These are phyloP conservation scores for Thunnus thynnus DNA, from an alignment of 2,113 vertebrate genomes.

Conservation along the genomic window DNA sequence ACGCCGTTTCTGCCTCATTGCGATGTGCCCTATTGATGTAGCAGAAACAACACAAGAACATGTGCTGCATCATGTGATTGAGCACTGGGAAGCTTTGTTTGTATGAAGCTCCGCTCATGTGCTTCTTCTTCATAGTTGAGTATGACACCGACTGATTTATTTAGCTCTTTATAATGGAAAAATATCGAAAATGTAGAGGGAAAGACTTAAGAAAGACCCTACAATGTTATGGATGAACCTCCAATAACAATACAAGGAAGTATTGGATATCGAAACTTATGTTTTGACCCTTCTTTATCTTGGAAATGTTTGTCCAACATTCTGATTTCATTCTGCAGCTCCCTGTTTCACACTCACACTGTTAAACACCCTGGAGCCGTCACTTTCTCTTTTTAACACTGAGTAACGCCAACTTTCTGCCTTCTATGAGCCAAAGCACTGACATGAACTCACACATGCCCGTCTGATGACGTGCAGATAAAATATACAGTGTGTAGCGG, in stretches of 20 bases:
- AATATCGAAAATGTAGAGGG: background rate
- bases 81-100: conserved; percentile 21
- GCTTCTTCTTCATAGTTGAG: conserved; percentile 16
- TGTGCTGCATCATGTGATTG: conserved; percentile 62
- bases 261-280: background rate
- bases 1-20: background rate
- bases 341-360: too few relatives aligned
- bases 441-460: background rate
- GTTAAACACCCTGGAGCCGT: background rate
- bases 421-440: background rate
- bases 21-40: background rate
- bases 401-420: background rate
- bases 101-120: conserved; percentile 26
- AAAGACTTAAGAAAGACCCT: background rate
- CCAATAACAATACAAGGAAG: background rate
- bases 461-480: conserved; percentile 35
- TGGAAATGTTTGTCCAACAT: background rate
- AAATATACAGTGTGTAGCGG: background rate
- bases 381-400: background rate
- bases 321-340: background rate
- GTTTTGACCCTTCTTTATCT: background rate
- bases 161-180: background rate
- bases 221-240: background rate
- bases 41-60: conserved; percentile 43
- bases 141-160: background rate